Conservation (phyloP, 2,113 vertebrate species). For the Dasyprocta punctata region DNA sequence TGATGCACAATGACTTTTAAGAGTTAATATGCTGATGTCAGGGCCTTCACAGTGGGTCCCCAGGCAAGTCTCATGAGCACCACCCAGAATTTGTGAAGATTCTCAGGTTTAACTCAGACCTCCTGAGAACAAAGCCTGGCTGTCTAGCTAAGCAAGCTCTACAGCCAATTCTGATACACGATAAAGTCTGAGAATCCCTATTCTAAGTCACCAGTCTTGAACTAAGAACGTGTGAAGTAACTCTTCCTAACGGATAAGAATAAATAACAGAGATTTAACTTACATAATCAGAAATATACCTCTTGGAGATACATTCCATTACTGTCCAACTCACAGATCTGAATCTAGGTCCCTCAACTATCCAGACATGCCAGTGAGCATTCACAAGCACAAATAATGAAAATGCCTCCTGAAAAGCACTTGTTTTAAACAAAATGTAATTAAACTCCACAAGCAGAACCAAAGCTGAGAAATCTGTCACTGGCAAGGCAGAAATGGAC, state of each 20-base stretch:
- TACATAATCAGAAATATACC: background rate
- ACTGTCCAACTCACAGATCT: background rate
- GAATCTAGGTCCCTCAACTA: background rate
- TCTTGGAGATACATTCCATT: background rate
- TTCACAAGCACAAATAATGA: background rate
- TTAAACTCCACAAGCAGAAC: background rate
- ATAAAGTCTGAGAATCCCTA: background rate
- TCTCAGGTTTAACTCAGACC: background rate
- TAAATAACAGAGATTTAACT: background rate
- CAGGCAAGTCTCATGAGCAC: background rate
- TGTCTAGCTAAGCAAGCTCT: background rate
- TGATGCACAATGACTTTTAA: background rate
- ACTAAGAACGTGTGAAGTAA: background rate
- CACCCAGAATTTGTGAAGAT: background rate
- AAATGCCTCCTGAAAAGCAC: constrained; percentile 3
- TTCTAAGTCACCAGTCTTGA: background rate
- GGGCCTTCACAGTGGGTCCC: background rate
- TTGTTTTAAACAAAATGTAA: background rate
- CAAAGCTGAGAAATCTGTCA: background rate
- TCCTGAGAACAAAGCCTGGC: background rate
- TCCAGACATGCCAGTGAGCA: background rate
- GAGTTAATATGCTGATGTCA: background rate
- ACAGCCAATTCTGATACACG: background rate
- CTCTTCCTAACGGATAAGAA: background rate
- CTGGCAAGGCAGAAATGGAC: background rate